Conservation (phyloP, 2,888 invertebrate genomes). For the Tenthredo mesomela region DNA sequence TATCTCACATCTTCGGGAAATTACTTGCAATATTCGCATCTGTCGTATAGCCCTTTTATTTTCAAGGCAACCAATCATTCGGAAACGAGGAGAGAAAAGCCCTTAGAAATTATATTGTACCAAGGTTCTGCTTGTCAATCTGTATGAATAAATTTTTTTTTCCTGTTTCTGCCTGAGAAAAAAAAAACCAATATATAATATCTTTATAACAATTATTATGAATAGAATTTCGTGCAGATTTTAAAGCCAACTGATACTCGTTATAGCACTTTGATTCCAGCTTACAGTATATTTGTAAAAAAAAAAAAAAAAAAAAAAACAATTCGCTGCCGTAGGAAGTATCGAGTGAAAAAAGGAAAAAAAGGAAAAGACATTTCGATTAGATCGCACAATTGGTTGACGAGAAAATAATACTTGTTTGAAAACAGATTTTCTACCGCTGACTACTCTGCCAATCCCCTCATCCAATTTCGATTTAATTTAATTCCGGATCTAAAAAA, state of each 20-base stretch:
- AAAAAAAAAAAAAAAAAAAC: neutral
- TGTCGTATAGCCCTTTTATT: neutral
- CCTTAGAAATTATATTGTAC: neutral
- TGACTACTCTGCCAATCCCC: neutral
- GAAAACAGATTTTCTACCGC: constrained; percentile 6
- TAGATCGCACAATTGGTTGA: neutral
- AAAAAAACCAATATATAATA: neutral
- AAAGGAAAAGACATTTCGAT: neutral
- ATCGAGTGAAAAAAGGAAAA: neutral
- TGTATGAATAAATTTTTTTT: neutral
- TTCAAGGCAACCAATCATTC: neutral
- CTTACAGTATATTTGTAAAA: neutral
- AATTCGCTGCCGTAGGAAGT: neutral
- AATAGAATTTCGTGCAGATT: neutral
- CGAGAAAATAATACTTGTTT: constrained; percentile 12
- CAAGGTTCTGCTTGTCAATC: neutral
- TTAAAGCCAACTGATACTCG: neutral
- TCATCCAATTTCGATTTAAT: constrained; percentile 1
- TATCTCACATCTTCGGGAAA: constrained; percentile 16
- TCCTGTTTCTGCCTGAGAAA: neutral
- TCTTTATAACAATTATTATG: too few relatives aligned
- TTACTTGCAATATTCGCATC: constrained; percentile 25
- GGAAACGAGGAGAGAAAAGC: neutral
- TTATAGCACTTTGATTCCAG: neutral
- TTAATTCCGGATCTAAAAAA: neutral